A percentile compares a stretch with the other conserved stretches of the same genome.
Conservation (phyloP, 2,888 invertebrate genomes). For the Nesidiocoris tenuis region DNA sequence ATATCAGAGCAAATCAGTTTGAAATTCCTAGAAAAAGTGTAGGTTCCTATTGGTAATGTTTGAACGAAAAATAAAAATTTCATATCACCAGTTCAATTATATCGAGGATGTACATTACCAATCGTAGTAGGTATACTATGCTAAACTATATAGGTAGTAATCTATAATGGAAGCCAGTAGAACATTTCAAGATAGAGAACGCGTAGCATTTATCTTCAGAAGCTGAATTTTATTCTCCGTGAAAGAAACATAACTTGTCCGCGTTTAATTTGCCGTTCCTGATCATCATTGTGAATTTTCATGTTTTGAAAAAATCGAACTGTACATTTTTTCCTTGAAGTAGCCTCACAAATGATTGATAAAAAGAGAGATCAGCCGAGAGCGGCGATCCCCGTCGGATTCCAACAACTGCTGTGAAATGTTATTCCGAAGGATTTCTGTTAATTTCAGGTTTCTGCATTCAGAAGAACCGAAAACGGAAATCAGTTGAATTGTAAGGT, state of each 20-base stretch:
- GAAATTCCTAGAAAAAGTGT: too few species aligned
- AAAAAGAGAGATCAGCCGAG: neutral
- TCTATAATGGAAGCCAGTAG: slow-evolving; percentile 48
- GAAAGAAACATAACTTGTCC: slow-evolving; percentile 20
- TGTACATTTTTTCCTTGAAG: slow-evolving; percentile 24
- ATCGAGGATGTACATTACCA: neutral
- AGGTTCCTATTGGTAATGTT: too few species aligned
- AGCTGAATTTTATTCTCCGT: slow-evolving; percentile 14
- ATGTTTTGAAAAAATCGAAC: slow-evolving; percentile 8
- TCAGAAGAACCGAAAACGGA: too few species aligned
- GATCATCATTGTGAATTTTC: neutral
- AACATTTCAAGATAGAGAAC: slow-evolving; percentile 48
- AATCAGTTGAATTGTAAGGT: too few species aligned
- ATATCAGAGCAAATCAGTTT: too few species aligned
- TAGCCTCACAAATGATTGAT: slow-evolving; percentile 27
- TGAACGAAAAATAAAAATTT: too few species aligned
- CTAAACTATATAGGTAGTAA: slow-evolving; percentile 46
- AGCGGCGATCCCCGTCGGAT: neutral
- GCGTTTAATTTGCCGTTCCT: neutral
- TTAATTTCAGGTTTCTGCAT: too few species aligned
- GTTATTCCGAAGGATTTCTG: too few species aligned
- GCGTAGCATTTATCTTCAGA: slow-evolving; percentile 41
- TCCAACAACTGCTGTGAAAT: neutral
- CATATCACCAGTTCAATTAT: slow-evolving; percentile 21
- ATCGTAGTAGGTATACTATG: slow-evolving; percentile 37